Evolutionary conservation across 2,113 vertebrate species (phyloP).

Genomic region (Pterocles orientalis): DNA sequence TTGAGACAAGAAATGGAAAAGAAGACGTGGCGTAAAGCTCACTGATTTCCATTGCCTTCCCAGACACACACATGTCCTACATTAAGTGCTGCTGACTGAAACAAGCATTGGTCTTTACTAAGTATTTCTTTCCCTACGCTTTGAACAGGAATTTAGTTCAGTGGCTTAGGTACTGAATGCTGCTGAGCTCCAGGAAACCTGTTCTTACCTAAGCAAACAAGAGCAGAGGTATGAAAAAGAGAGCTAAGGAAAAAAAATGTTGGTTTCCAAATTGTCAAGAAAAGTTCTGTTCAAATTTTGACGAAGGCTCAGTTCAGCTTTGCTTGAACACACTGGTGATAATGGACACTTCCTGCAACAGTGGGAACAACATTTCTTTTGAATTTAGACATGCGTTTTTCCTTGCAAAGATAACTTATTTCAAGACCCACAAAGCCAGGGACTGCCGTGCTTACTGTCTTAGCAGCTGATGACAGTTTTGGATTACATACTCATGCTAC

Average conservation of each 20-base stretch:
- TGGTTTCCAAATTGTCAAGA: not conserved
- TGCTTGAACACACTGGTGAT: not conserved
- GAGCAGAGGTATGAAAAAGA: not conserved
- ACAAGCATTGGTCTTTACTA: not conserved
- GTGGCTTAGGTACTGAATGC: not conserved
- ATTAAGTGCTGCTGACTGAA: not conserved
- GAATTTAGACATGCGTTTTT: not conserved
- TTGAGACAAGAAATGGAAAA: not conserved
- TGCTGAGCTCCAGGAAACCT: not conserved
- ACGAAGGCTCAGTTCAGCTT: rapidly evolving
- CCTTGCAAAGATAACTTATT: not conserved
- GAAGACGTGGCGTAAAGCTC: not conserved
- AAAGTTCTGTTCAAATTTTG: not conserved
- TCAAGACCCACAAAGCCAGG: not conserved
- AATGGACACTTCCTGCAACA: not conserved
- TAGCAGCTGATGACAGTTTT: not conserved
- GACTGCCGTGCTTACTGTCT: not conserved
- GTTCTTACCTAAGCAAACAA: not conserved
- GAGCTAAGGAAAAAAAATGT: not conserved
- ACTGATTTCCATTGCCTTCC: not conserved
- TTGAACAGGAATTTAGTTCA: not conserved
- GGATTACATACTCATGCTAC: not conserved
- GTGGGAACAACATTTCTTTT: not conserved
- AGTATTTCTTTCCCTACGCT: not conserved
- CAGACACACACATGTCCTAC: not conserved